Base-by-base conservation (phyloP, 1,140 invertebrate species). In the Brachystomella parvula region DNA sequence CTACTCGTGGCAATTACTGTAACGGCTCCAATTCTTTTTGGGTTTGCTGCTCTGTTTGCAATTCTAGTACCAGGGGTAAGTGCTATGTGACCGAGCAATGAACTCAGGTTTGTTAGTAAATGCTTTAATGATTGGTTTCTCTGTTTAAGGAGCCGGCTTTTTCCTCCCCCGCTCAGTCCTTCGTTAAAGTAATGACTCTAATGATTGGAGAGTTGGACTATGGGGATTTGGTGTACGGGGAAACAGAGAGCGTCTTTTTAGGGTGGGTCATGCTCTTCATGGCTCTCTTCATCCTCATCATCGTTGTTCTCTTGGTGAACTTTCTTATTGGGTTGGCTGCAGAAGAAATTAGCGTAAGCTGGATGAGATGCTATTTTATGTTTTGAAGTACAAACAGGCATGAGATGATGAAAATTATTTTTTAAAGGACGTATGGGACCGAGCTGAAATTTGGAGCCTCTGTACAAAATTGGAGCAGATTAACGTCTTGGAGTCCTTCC, bases 181-280 rank as follows among this genome's bases (percentile, higher is more conserved):
- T 62, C 3, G 60, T 62, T 3, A 62, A 62, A 32, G 60, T 62
- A 6, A 28, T 62, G 3, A 62, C 60, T 6, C 26, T 62, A 9
- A 62, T 62, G 60, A 62, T 62, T 35, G 60, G 60, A 12, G 60
- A 56, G 29, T 44, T 62, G 60, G 60, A 62, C 60, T 62, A 62
- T 26, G 60, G 31, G 24, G 21, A 19, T 19, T 39, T 62, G 21
- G 26, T 62, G 9, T 62, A 62, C 26, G 60, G 60, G 12, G 58
- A 60, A 35, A 60, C 29, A 12, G 31, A 62, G 12, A 39, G 31
- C 30, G 6, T 60, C 26, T 62, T 62, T 26, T 6, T 32, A 3
- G 60, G 60, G 12, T 24, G 26, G 26, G 60, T 31, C 6, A 62
- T 62, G 60, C n/a, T 62, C 33, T 28, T 32, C 17, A 28, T 62